Percentiles rank a stretch among this genome's conserved stretches.
phyloP scores from a whole-genome alignment of 1,140 invertebrate genomes.

The Pseudachorutes palmiensis region DNA sequence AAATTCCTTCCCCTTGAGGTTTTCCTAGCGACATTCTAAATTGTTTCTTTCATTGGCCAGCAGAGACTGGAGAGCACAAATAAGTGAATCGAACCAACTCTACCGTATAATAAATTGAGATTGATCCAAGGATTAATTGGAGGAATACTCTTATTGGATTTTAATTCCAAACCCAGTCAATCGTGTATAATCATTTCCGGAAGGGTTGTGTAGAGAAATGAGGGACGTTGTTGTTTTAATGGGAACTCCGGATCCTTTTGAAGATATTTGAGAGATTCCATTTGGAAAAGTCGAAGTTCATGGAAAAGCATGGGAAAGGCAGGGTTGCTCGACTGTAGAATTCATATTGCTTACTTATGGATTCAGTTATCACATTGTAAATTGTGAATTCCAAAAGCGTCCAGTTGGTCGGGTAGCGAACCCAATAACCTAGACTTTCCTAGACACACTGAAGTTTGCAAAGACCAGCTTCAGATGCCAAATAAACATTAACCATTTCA shows the following conservation, averaged over 20 bases:
- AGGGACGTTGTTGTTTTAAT: too few species aligned
- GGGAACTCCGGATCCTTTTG: too few species aligned
- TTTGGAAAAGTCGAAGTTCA: background rate
- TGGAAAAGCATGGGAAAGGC: background rate
- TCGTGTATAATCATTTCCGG: background rate
- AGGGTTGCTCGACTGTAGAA: background rate
- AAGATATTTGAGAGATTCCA: too few species aligned
- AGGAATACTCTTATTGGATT: too few species aligned
- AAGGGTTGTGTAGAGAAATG: too few species aligned
- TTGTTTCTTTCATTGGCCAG: slow-evolving; percentile 2
- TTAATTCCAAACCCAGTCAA: background rate
- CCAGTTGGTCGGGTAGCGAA: too few species aligned
- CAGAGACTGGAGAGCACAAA: background rate
- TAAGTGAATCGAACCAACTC: too few species aligned
- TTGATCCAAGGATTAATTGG: too few species aligned
- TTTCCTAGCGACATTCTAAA: background rate
- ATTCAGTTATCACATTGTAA: background rate
- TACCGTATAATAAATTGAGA: too few species aligned
- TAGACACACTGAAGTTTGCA: background rate
- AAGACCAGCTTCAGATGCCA: background rate
- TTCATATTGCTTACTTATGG: background rate
- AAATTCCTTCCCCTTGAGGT: too few species aligned
- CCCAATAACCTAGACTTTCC: too few species aligned
- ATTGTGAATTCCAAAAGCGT: background rate
- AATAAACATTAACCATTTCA: too few species aligned